Base-by-base conservation (phyloP, 2,888 invertebrate species). In the Dorcus hopei region DNA sequence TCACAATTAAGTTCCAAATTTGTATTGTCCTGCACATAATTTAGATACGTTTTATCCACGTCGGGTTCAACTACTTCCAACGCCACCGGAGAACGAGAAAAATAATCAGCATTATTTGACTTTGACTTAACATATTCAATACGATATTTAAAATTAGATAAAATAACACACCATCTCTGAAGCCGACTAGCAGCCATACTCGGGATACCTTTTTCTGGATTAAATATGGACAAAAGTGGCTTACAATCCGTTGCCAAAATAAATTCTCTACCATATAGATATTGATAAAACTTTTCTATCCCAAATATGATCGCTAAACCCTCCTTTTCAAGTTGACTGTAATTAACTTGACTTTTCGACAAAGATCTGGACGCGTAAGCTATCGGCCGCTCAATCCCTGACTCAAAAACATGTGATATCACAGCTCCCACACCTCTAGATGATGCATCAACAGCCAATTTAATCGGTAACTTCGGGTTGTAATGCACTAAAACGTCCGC, bases 221-320 rank as follows among this genome's bases (percentile, higher is more conserved):
- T 65, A 59, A 74, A 73, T 47, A 74, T 73, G 56, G 70, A 58
- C 23, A 52, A 23, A 23, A 63, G 52, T 3, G 77, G 73, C 54
- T 72, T 61, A 55, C 72, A 68, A 61, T 76, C 72, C 2, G 73
- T 75, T 4, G 68, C 43, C 6, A 77, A 58, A 0, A 61, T 68
- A 63, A 79, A 78, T 5, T 67, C 58, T 1, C 70, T 59, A 4
- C 76, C 77, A 61, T 66, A 72, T 4, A 77, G 38, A 57, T 72
- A 78, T 16, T 70, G 59, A 52, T 74, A 68, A 62, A 77, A 79
- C 61, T 70, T 68, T 33, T 66, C 63, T 11, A 76, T 65, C 2
- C 70, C 73, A 54, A 63, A 77, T n/a, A 73, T 58, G 4, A 75
- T 61, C 14, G 67, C 65, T 11, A 74, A 61, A 8, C 70, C 73